phyloP scores from a whole-genome alignment of 2,113 vertebrate genomes.

The Protobothrops mucrosquamatus region DNA sequence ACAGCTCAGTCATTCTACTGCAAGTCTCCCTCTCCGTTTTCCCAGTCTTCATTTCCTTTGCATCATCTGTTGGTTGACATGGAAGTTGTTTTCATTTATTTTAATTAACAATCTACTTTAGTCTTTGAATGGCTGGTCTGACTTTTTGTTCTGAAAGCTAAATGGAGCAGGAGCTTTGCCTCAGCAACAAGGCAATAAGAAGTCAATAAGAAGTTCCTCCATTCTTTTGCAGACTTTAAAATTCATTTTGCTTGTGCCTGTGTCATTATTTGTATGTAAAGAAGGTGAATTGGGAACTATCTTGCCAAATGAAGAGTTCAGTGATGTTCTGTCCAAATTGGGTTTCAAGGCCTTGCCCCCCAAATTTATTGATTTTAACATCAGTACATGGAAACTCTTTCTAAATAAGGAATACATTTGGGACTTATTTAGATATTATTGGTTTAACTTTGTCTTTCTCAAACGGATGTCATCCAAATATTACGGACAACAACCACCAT shows the following conservation, averaged over 20 bases:
- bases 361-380: not conserved
- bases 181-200: not conserved
- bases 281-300: not conserved
- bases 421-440: not conserved
- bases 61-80: not conserved
- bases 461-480: not conserved
- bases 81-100: not conserved
- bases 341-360: not conserved
- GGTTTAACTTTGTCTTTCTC: not conserved
- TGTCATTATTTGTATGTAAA: not conserved
- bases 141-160: not conserved
- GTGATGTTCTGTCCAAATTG: not conserved
- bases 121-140: not conserved
- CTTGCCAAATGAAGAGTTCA: not conserved
- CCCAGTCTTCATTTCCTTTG: not conserved
- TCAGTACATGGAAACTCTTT: not conserved
- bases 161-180: not conserved
- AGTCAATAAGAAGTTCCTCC: not conserved
- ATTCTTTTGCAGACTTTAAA: not conserved
- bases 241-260: not conserved
- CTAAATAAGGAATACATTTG: not conserved
- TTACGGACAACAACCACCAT: not conserved
- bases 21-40: not conserved
- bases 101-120: not conserved
- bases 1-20: not conserved